Evolutionary conservation across 2,797 vertebrate species (phyloP).

Genomic region (Glossophaga mutica): DNA sequence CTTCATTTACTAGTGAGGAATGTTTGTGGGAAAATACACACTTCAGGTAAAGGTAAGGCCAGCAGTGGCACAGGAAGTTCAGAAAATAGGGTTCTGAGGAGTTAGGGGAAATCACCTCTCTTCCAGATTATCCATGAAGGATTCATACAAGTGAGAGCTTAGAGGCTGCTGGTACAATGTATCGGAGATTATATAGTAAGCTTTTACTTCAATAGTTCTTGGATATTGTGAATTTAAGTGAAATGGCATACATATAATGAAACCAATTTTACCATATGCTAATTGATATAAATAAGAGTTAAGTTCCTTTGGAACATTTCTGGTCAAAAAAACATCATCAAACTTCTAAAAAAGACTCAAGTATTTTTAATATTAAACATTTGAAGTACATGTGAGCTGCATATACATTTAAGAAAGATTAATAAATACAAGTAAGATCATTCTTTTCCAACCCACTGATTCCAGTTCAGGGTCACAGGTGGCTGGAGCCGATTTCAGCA

Average conservation of each 20-base stretch:
- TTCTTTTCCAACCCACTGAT: not conserved
- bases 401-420: not conserved
- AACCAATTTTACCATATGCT: not conserved
- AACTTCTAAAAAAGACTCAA: not conserved
- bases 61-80: not conserved
- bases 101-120: not conserved
- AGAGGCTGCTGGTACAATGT: not conserved
- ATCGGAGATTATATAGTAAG: not conserved
- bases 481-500: not conserved
- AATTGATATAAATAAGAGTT: not conserved
- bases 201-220: not conserved
- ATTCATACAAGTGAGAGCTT: not conserved
- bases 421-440: not conserved
- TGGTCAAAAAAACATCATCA: not conserved
- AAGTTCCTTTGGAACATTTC: not conserved
- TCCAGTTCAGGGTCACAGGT: not conserved
- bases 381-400: not conserved
- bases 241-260: not conserved
- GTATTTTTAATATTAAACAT: not conserved
- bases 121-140: not conserved
- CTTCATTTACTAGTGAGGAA: not conserved
- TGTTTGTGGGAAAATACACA: not conserved
- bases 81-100: not conserved
- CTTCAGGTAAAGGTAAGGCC: not conserved
- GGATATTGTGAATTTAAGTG: not conserved